Conservation (phyloP, 2,888 invertebrate species). For the Lasioglossum villosulum region DNA sequence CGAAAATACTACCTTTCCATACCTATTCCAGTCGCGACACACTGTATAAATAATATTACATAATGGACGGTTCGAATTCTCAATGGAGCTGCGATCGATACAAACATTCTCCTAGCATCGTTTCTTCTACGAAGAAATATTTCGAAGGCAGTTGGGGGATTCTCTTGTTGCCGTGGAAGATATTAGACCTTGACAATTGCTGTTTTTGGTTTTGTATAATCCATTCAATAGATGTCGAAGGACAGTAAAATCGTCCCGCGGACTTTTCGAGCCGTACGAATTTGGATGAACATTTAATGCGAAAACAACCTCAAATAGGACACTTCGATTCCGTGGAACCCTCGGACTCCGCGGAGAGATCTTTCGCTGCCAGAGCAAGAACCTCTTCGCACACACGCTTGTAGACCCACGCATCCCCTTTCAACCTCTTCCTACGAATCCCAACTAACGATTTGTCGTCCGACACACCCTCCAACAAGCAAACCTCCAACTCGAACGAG, state of each 20-base stretch:
- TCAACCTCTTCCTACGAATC: constrained; percentile 90
- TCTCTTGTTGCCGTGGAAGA: not conserved
- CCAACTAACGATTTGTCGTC: constrained; percentile 85
- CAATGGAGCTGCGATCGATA: constrained; percentile 18
- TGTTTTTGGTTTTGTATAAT: constrained; percentile 1
- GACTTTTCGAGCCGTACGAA: constrained; percentile 10
- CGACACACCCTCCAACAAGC: constrained; percentile 85
- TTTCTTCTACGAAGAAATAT: constrained; percentile 44
- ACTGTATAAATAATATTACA: constrained; percentile 62
- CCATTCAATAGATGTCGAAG: constrained; percentile 37
- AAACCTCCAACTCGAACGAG: constrained; percentile 91
- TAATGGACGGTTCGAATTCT: constrained; percentile 38
- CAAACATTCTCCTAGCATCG: constrained; percentile 22
- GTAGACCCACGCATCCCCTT: constrained; percentile 93
- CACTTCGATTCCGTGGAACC: constrained; percentile 77
- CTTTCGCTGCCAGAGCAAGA: constrained; percentile 85
- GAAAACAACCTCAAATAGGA: constrained; percentile 72
- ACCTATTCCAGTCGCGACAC: not conserved
- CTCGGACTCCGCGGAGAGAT: constrained; percentile 70
- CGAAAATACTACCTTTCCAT: not conserved
- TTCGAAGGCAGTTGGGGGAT: not conserved
- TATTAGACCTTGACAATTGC: not conserved
- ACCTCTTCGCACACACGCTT: constrained; percentile 92
- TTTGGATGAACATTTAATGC: constrained; percentile 6
- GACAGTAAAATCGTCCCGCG: constrained; percentile 10